Evolutionary conservation across 2,797 vertebrate species (phyloP), one percentile per base, ranked within the genome.

Genomic region (Phataginus tetradactyla): DNA sequence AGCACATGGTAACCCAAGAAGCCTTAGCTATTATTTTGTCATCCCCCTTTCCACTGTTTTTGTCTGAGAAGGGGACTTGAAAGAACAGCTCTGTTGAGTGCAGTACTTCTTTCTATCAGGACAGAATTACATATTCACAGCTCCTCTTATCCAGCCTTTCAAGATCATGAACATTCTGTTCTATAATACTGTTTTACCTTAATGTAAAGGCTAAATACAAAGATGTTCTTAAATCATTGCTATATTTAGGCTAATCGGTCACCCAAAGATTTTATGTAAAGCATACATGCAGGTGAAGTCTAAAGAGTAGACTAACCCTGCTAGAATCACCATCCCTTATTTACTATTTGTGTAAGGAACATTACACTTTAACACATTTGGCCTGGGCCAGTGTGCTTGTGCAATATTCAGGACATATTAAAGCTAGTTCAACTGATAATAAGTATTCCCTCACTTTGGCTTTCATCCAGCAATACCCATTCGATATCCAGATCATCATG

Each of bases 371-470:
- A 4, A 3, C 96, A 55, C 84, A 63, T 79, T 93, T 92, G 87
- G 66, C 89, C 27, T 72, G 34, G 64, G 75, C 69, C 83, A 63
- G 7, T 84, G 81, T 66, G 64, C 90, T 97, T 96, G 63, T 94
- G 80, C 59, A 95, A 92, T 94, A 81, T 74, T 81, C 63, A 86
- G 68, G 49, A 83, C 96, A 86, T 96, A 96, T 91, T 95, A 98
- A 96, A 91, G 45, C 93, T 72, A 32, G 95, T 92, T 90, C 86
- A 66, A 20, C 49, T 94, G 68, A 71, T 59, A 92, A 51, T 86
- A 90, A 86, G 49, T 61, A 66, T 88, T 95, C 91, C 86, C 94
- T 97, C 86, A 68, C 53, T 86, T 68, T 87, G 95, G 95, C 86
- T 92, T 78, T 17, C 14, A 23, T 32, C 89, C 89, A 49, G 57